Evolutionary conservation across 1,140 invertebrate species (phyloP).

Genomic region (Drosophila grimshawi): DNA sequence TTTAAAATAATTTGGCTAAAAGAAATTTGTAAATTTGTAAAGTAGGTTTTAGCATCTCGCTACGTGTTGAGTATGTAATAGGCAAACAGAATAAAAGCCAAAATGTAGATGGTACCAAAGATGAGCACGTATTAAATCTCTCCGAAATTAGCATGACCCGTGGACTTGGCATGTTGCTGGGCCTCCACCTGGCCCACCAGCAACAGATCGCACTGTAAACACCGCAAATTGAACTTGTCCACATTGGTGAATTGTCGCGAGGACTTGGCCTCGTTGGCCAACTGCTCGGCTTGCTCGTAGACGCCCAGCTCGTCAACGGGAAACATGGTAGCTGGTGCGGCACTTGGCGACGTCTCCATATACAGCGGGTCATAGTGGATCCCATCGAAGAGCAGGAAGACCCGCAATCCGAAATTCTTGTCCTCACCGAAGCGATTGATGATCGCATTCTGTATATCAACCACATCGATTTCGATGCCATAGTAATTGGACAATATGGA

Average conservation of each 20-base stretch:
- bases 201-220: slow-evolving; percentile 90
- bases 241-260: slow-evolving; percentile 95
- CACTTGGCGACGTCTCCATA: slow-evolving; percentile 90
- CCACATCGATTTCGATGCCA: slow-evolving; percentile 96
- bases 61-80: slow-evolving; percentile 82
- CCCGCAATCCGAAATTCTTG: slow-evolving; percentile 92
- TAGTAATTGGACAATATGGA: slow-evolving; percentile 95
- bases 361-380: slow-evolving; percentile 98
- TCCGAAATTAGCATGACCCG: slow-evolving; percentile 94
- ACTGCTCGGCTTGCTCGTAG: slow-evolving; percentile 91
- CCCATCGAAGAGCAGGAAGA: slow-evolving; percentile 97
- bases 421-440: slow-evolving; percentile 98
- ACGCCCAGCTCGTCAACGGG: slow-evolving; percentile 89
- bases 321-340: slow-evolving; percentile 92
- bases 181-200: slow-evolving; percentile 92
- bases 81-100: slow-evolving; percentile 80
- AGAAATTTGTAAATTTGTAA: slow-evolving; percentile 9
- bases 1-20: slow-evolving; percentile 47
- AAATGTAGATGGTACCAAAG: slow-evolving; percentile 75
- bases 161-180: slow-evolving; percentile 92
- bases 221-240: slow-evolving; percentile 93
- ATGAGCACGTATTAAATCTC: slow-evolving; percentile 88
- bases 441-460: slow-evolving; percentile 95
- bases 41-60: slow-evolving; percentile 16
- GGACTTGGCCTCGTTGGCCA: slow-evolving; percentile 94